Percentiles rank a stretch among this genome's conserved stretches.
Conservation (phyloP, 2,888 invertebrate species). For the Parnassius apollo region DNA sequence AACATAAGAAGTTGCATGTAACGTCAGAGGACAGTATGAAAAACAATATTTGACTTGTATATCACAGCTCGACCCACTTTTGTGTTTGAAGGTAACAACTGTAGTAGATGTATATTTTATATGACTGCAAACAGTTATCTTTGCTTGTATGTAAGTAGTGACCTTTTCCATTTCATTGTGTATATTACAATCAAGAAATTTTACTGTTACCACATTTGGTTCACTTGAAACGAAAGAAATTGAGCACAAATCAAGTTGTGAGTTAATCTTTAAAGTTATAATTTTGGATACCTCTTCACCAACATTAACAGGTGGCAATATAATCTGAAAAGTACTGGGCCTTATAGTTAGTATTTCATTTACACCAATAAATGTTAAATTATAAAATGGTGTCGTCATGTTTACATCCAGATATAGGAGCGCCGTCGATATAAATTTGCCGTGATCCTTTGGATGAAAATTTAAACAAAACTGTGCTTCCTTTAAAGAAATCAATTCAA, state of each 20-base stretch:
- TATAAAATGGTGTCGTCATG: constrained; percentile 61
- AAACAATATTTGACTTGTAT: constrained; percentile 63
- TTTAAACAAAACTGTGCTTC: constrained; percentile 46
- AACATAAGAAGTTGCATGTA: constrained; percentile 52
- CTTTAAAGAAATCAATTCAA: constrained; percentile 51
- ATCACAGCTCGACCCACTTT: constrained; percentile 57
- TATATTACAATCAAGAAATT: constrained; percentile 18
- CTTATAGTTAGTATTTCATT: constrained; percentile 50
- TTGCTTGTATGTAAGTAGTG: constrained; percentile 50
- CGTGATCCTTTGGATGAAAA: constrained; percentile 65
- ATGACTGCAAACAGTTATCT: constrained; percentile 46
- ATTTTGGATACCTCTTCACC: constrained; percentile 43
- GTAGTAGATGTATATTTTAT: constrained; percentile 43
- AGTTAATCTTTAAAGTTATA: constrained; percentile 52
- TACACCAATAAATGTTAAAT: constrained; percentile 63
- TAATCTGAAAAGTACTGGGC: constrained; percentile 52
- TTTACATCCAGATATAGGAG: constrained; percentile 63
- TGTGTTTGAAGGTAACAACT: constrained; percentile 52
- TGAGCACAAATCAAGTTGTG: constrained; percentile 40
- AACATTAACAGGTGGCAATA: constrained; percentile 62
- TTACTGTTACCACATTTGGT: constrained; percentile 45
- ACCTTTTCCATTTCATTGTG: constrained; percentile 31
- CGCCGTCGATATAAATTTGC: constrained; percentile 60
- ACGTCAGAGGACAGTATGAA: constrained; percentile 62
- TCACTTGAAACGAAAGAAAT: constrained; percentile 49